phyloP scores from a whole-genome alignment of 2,888 invertebrate genomes.

The Lomographa bimaculata region DNA sequence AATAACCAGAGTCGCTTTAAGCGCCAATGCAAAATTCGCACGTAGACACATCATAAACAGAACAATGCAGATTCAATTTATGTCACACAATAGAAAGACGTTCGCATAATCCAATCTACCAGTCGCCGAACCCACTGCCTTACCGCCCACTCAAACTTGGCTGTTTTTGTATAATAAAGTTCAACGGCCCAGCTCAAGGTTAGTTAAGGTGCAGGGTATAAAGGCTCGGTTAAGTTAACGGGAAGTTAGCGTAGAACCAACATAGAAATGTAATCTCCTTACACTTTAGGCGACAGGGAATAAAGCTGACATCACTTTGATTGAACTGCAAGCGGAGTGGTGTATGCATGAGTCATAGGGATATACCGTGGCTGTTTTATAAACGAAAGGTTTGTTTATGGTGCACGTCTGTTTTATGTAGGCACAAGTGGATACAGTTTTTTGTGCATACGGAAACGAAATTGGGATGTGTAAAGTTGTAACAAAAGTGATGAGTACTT shows the following conservation, averaged over 20 bases:
- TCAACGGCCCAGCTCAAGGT: conserved; percentile 33
- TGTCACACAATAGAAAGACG: not conserved
- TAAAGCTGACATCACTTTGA: conserved; percentile 13
- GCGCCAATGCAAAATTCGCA: conserved; percentile 9
- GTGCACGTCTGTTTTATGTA: conserved; percentile 9
- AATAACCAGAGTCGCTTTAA: too few relatives aligned
- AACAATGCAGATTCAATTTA: conserved; percentile 3
- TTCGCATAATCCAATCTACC: conserved; percentile 4
- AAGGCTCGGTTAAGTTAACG: conserved; percentile 38
- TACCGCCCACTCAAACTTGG: conserved; percentile 12
- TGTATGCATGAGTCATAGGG: conserved; percentile 24
- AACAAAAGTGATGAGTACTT: too few relatives aligned
- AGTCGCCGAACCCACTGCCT: conserved; percentile 8
- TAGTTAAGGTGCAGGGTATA: conserved; percentile 40
- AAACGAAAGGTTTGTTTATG: conserved; percentile 12
- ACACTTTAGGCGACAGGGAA: not conserved
- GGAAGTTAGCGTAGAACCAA: conserved; percentile 28
- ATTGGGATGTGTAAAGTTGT: not conserved
- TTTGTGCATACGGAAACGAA: not conserved
- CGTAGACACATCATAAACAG: not conserved
- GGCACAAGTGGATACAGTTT: conserved; percentile 7
- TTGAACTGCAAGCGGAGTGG: conserved; percentile 1
- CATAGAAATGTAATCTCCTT: not conserved
- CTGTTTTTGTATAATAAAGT: conserved; percentile 15
- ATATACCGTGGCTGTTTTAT: conserved; percentile 15